phyloP scores from a whole-genome alignment of 2,113 vertebrate genomes.

The Myiagra hebetior region DNA sequence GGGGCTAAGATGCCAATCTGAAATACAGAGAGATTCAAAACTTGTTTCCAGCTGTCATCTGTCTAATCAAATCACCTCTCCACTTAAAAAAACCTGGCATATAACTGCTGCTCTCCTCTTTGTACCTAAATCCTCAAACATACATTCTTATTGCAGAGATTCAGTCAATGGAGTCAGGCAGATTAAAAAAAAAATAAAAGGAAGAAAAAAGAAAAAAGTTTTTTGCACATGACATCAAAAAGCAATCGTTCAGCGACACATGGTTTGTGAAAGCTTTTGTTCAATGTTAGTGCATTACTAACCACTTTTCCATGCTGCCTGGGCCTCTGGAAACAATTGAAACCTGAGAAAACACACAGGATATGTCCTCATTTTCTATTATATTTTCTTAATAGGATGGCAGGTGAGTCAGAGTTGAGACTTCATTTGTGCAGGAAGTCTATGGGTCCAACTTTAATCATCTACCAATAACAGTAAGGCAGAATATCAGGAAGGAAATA shows the following conservation, averaged over 20 bases:
- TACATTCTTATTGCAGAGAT: background rate
- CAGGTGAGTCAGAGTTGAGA: conserved; percentile 44
- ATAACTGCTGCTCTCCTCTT: background rate
- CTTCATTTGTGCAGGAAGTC: conserved; percentile 32
- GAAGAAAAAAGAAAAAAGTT: background rate
- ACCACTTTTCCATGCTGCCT: conserved; percentile 32
- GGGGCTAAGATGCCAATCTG: background rate
- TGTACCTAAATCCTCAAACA: background rate
- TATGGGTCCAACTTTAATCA: conserved; percentile 17
- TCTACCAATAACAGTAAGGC: background rate
- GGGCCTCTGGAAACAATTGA: conserved; percentile 35
- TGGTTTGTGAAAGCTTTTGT: background rate
- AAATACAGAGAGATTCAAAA: background rate
- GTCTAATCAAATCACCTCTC: background rate
- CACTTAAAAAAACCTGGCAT: background rate
- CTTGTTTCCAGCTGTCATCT: background rate
- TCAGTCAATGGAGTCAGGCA: background rate
- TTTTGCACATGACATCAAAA: conserved; percentile 8
- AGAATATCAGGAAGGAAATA: conserved; percentile 35
- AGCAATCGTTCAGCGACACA: background rate
- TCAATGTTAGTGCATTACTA: background rate
- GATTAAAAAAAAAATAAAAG: background rate
- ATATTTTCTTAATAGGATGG: conserved; percentile 26
- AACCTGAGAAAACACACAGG: conserved; percentile 42
- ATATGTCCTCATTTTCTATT: conserved; percentile 36